phyloP scores from a whole-genome alignment of 2,888 invertebrate genomes.

The Creontiades dilutus region DNA sequence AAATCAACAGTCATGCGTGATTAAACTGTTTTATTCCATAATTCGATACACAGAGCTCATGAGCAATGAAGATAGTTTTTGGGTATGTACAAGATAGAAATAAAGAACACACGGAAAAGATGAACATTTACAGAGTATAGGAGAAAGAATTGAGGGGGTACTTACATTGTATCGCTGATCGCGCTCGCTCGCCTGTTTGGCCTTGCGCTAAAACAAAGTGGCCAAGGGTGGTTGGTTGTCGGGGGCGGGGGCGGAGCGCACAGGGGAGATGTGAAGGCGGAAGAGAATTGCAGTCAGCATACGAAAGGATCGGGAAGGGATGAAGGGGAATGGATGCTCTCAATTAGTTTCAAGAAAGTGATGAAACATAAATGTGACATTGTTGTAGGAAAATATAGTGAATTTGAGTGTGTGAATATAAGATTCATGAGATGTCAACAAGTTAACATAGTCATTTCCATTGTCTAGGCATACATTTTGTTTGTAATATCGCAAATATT shows the following conservation, averaged over 20 bases:
- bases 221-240: slow-evolving; percentile 64
- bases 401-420: no score
- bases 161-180: slow-evolving; percentile 94
- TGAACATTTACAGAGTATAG: not conserved
- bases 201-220: slow-evolving; percentile 87
- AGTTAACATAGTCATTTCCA: no score
- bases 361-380: no score
- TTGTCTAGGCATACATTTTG: no score
- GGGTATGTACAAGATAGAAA: slow-evolving; percentile 39
- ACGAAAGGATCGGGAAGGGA: slow-evolving; percentile 1
- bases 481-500: no score
- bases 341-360: slow-evolving; percentile 41
- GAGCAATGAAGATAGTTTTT: slow-evolving; percentile 1
- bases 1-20: slow-evolving; percentile 22
- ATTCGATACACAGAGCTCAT: slow-evolving; percentile 56
- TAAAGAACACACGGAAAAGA: slow-evolving; percentile 16
- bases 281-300: slow-evolving; percentile 13
- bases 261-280: slow-evolving; percentile 50
- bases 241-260: slow-evolving; percentile 12
- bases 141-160: slow-evolving; percentile 49
- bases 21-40: slow-evolving; percentile 9
- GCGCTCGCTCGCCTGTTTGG: slow-evolving; percentile 95
- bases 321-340: slow-evolving; percentile 21
- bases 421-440: no score
- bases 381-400: no score